A percentile compares a stretch with the other conserved stretches of the same genome.
Evolutionary conservation across 2,797 vertebrate species (phyloP).

Genomic region (Toxotes lorentzi): DNA sequence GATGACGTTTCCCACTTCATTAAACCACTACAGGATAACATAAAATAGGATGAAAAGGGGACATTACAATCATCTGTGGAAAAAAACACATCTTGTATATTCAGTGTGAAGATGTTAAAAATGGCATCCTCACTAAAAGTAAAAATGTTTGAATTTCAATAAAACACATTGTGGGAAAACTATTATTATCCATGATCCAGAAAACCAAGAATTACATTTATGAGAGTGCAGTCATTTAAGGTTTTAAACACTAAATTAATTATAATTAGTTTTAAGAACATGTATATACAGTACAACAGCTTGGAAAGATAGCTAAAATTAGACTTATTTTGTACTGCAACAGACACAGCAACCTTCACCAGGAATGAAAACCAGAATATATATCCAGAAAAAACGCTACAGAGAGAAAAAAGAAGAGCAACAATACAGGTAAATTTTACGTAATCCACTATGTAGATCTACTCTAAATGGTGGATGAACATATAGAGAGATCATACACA

Average conservation of each 20-base stretch:
- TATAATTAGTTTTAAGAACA: constrained; percentile 16
- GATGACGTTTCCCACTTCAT: background rate
- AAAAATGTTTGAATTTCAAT: constrained; percentile 25
- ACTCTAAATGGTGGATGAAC: background rate
- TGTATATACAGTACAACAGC: background rate
- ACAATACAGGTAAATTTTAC: background rate
- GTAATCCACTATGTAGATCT: background rate
- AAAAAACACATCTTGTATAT: background rate
- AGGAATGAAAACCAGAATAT: background rate
- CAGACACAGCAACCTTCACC: background rate
- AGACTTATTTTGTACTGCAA: background rate
- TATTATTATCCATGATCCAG: constrained; percentile 24
- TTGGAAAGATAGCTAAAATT: constrained; percentile 19
- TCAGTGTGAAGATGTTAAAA: constrained; percentile 23
- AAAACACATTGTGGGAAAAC: constrained; percentile 25
- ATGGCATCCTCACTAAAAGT: background rate
- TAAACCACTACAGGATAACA: background rate
- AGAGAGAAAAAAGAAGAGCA: background rate
- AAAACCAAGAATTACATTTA: constrained; percentile 21
- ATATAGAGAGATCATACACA: background rate
- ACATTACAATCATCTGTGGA: background rate
- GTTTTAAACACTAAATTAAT: constrained; percentile 6
- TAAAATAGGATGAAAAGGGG: background rate
- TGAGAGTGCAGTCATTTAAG: constrained; percentile 18
- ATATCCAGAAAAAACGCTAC: background rate